Evolutionary conservation across 2,797 vertebrate genomes (phyloP), one percentile per base, ranked within the genome.

Genomic region (Heteromormyrus szaboi): DNA sequence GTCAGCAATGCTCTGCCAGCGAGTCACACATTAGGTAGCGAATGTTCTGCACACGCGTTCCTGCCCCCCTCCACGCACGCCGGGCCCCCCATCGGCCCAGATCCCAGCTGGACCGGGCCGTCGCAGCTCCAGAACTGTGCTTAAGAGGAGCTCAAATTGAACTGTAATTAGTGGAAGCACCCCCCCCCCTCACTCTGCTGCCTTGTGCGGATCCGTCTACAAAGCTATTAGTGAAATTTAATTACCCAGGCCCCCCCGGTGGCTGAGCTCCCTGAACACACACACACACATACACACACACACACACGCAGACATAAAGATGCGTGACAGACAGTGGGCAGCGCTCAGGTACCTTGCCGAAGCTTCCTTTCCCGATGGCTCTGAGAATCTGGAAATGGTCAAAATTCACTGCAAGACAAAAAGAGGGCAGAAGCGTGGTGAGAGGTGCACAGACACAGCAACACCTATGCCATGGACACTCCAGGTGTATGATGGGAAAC

Each of bases 291-390:
- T 9, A 53, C 51, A 19, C 3, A 51, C 50, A 51, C 11, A 14
- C 50, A 51, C 41, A 84, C 46, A 48, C 44, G 9, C 81, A 48
- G 12, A 81, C 76, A 44, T 1, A 46, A 12, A 19, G 29, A 81
- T 33, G 17, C 4, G 2, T 51, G 50, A 51, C 11, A 51, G 50
- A 51, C 50, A 51, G 50, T 51, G 50, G 11, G 50, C 50, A 12
- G 50, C 0, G 50, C 84, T 50, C 6, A 0, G 11, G 14, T 85
- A 85, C 84, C 84, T 85, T 84, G 81, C 81, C 81, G 11, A 84
- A 84, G 44, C 81, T 84, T 25, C 81, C 81, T 50, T 84, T 84
- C 81, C 81, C 81, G n/a, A 84, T 84, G 81, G 81, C 81, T 84
- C 81, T 50, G 81, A 84, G 81, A 46, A 84, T 84, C 19, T 84